Percentiles rank a stretch among this genome's conserved stretches.
Conservation (phyloP, 2,888 invertebrate genomes). For the Agonopterix alstromeriana region DNA sequence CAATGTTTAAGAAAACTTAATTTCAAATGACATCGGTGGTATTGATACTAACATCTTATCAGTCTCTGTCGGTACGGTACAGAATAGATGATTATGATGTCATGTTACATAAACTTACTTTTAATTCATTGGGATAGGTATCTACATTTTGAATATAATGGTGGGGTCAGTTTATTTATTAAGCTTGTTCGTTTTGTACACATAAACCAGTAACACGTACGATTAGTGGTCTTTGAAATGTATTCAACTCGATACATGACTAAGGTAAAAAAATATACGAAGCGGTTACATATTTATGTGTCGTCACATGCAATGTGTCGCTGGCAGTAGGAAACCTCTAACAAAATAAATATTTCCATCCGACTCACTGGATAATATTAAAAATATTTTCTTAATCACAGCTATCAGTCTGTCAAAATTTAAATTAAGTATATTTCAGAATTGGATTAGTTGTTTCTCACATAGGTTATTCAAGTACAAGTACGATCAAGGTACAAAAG, state of each 20-base stretch:
- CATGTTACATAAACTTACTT: constrained; percentile 24
- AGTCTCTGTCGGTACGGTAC: constrained; percentile 43
- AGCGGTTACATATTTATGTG: constrained; percentile 40
- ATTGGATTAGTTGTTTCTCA: constrained; percentile 71
- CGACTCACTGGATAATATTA: constrained; percentile 77
- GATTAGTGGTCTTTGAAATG: constrained; percentile 30
- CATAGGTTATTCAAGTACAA: constrained; percentile 67
- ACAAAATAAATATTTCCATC: constrained; percentile 74
- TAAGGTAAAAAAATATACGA: constrained; percentile 57
- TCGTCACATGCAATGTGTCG: constrained; percentile 55
- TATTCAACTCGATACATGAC: constrained; percentile 41
- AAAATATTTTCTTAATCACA: constrained; percentile 77
- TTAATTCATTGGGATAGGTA: constrained; percentile 30
- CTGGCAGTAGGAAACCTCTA: constrained; percentile 71
- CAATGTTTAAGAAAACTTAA: constrained; percentile 49
- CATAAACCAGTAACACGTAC: constrained; percentile 36
- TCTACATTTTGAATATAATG: constrained; percentile 27
- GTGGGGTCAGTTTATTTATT: constrained; percentile 50
- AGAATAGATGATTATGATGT: constrained; percentile 25
- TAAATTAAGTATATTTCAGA: constrained; percentile 78
- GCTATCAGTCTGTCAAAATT: constrained; percentile 77
- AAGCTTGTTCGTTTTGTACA: constrained; percentile 56
- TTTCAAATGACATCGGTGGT: constrained; percentile 71
- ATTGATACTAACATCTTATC: constrained; percentile 45
- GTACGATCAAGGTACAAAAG: constrained; percentile 71